Base-by-base conservation (phyloP, 2,797 vertebrate species). In the Chelmon rostratus region DNA sequence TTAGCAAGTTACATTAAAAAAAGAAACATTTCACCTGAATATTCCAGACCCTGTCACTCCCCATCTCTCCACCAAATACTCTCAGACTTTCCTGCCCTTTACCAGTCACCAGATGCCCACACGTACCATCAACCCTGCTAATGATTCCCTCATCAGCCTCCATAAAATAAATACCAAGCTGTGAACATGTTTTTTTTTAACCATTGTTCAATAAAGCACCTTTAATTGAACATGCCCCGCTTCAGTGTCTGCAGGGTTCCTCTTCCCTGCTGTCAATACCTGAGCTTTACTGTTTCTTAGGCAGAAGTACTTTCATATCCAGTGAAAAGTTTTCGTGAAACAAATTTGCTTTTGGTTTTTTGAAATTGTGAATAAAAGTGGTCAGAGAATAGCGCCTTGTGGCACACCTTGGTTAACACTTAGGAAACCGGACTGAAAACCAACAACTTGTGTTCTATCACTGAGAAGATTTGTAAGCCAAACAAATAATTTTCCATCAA, bases 91-190 rank as follows among this genome's bases (percentile, higher is more conserved):
- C 18, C 40, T 5, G 4, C n/a, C 31, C 40, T 77, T 25, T 5
- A 46, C 58, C 66, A 44, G 16, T 59, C 53, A 46, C 21, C 25
- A 35, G 44, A 65, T 47, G 15, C 42, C 73, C 56, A 28, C 47
- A 25, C 42, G 42, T 38, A 23, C 59, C 9, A n/a, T 25, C n/a
- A 47, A 61, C 33, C 19, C 46, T 52, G 19, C 16, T 52, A 53
- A 23, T 49, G 11, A 28, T 37, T 44, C 16, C 38, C 38, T 37
- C 47, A 15, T 57, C 33, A 19, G 23, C 23, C 12, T 25, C 25
- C 5, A 13, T 7, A n/a, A 5, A 15, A 53, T 44, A 19, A 53
- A 53, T 19, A 61, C 19, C 37, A 33, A 53, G 15, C 23, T 31
- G 47, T 62, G 7, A 33, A 13, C 2, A 15, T 33, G 35, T 25